These are phyloP conservation scores for Sebastes cheni DNA, from an alignment of 2,797 vertebrate genomes.

Conservation along the genomic window DNA sequence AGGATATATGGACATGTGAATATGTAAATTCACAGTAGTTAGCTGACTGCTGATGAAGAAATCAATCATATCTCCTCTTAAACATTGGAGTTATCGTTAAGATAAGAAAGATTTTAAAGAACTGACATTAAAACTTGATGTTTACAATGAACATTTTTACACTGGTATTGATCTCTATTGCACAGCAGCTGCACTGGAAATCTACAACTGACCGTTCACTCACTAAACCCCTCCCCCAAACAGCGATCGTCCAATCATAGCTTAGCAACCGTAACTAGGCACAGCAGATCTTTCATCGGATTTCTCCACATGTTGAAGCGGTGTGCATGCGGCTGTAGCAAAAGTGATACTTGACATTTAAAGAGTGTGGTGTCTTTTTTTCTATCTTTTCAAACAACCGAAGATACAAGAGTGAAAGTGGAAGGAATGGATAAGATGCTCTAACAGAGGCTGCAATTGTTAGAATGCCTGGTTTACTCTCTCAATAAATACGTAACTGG, in stretches of 20 bases:
- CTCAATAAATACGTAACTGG: neutral
- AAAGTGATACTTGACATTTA: neutral
- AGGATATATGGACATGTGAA: neutral
- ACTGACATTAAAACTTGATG: neutral
- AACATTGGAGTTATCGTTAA: neutral
- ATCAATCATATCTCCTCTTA: neutral
- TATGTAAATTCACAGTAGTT: neutral
- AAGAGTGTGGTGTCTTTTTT: neutral
- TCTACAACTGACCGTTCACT: neutral
- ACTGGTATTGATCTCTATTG: neutral
- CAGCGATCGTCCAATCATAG: neutral
- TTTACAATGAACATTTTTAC: neutral
- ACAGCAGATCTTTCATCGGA: neutral
- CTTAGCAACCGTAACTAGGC: neutral
- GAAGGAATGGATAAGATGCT: neutral
- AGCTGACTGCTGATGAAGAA: neutral
- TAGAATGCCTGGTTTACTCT: neutral
- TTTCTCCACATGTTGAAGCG: neutral
- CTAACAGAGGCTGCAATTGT: neutral
- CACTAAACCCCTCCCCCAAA: neutral
- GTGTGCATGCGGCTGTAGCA: neutral
- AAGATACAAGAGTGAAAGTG: neutral
- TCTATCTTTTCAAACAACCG: neutral
- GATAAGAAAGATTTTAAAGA: neutral
- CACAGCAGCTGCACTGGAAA: neutral